Conservation (phyloP, 1,140 invertebrate genomes). For the Elymnias hypermnestra region DNA sequence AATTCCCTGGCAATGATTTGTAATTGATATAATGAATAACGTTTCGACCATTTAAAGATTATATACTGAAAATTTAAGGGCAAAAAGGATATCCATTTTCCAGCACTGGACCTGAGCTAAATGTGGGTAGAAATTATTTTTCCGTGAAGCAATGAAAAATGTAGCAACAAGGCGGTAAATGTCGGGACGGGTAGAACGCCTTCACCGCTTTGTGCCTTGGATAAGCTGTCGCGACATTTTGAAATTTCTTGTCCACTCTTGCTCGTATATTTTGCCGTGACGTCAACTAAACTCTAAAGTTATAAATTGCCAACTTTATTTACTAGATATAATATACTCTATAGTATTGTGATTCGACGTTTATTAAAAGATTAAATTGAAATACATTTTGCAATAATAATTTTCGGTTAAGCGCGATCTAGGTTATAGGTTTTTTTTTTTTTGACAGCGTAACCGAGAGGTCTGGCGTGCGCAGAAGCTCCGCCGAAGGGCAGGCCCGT, state of each 20-base stretch:
- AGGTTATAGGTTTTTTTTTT: too few relatives aligned
- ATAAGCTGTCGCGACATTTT: conserved; percentile 26
- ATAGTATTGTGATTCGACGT: neutral
- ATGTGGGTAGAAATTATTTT: neutral
- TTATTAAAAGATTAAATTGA: too few relatives aligned
- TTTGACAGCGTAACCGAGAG: too few relatives aligned
- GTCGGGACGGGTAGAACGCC: conserved; percentile 16
- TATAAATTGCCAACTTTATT: conserved; percentile 17
- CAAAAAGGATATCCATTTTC: neutral
- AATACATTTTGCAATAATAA: too few relatives aligned
- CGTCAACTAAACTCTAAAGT: conserved; percentile 13
- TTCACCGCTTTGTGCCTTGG: conserved; percentile 21
- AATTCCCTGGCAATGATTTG: too few relatives aligned
- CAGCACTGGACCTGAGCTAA: neutral
- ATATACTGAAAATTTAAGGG: too few relatives aligned
- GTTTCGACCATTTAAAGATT: too few relatives aligned
- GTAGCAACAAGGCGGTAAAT: conserved; percentile 23
- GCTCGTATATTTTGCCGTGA: conserved; percentile 15
- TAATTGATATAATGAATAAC: too few relatives aligned
- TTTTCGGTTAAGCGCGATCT: too few relatives aligned
- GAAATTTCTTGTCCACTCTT: conserved; percentile 18
- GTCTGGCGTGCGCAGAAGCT: too few relatives aligned
- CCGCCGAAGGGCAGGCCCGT: too few relatives aligned
- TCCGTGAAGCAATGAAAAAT: conserved; percentile 12
- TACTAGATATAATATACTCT: neutral